Evolutionary conservation across 2,113 vertebrate genomes (phyloP).

Genomic region (Typhlomys cinereus): DNA sequence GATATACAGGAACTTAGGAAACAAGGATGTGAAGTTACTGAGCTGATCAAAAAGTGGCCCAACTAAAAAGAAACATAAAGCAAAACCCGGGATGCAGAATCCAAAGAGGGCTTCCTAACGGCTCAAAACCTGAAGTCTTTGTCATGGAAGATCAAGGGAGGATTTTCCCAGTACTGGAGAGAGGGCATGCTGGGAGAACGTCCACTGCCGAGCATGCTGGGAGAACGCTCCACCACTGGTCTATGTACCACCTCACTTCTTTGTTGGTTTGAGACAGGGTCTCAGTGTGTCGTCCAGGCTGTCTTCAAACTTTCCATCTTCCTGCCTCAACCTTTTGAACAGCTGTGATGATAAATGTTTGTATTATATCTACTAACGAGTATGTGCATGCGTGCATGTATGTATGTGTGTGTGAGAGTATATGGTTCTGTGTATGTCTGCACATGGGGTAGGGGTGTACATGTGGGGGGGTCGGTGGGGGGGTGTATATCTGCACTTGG

Average conservation of each 20-base stretch:
- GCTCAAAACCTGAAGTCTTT: not conserved
- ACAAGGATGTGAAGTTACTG: not conserved
- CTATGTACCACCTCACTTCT: not conserved
- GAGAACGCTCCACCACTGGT: not conserved
- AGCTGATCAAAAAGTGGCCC: not conserved
- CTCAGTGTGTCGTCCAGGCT: not conserved
- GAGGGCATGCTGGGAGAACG: not conserved
- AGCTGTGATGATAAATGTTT: not conserved
- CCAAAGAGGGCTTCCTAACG: not conserved
- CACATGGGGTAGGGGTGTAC: no score
- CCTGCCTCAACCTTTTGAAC: not conserved
- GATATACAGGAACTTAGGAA: not conserved
- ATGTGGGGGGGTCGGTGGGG: no score
- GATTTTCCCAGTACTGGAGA: not conserved
- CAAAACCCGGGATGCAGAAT: not conserved
- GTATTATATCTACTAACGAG: no score
- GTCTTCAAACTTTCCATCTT: not conserved
- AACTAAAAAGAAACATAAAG: not conserved
- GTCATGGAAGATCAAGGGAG: not conserved
- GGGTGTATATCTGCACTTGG: no score
- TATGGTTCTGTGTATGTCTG: no score
- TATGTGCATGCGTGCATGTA: no score
- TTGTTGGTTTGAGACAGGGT: no score
- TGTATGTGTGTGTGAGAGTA: no score
- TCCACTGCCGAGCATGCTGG: no score